Percentiles rank a stretch among this genome's conserved stretches.
Conservation (phyloP, 2,113 vertebrate genomes). For the Climacteris rufus region DNA sequence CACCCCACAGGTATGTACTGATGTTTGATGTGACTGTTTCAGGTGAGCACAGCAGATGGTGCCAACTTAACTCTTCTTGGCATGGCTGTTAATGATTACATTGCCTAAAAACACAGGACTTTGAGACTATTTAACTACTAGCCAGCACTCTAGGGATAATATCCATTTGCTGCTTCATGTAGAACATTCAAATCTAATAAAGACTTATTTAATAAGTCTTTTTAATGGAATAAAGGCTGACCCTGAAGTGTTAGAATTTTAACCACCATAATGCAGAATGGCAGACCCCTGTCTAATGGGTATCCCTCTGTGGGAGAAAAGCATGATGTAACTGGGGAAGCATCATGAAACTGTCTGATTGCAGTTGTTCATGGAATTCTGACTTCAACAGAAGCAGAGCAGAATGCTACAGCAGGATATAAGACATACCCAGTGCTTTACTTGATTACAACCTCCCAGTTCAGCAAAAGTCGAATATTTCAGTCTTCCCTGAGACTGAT, state of each 20-base stretch:
- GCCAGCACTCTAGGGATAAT: not conserved
- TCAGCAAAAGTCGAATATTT: constrained; percentile 1
- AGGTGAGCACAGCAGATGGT: not conserved
- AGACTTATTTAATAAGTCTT: not conserved
- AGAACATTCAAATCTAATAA: not conserved
- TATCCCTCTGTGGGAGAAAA: not conserved
- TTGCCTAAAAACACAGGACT: not conserved
- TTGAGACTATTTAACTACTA: not conserved
- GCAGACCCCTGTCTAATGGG: not conserved
- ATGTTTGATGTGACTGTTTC: not conserved
- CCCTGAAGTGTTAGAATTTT: not conserved
- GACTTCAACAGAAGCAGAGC: not conserved
- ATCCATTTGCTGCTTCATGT: not conserved
- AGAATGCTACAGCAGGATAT: not conserved
- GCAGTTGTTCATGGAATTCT: not conserved
- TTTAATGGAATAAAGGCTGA: not conserved
- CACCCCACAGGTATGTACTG: not conserved
- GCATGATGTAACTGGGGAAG: not conserved
- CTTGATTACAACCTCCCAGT: not conserved
- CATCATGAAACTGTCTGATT: not conserved
- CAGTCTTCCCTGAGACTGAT: not conserved
- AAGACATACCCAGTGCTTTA: not conserved
- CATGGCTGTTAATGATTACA: not conserved
- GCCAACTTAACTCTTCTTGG: not conserved
- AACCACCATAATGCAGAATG: not conserved